These are phyloP conservation scores for Mesorhabditis sp. DNA, from an alignment of 2,888 invertebrate genomes.

Conservation along the genomic window DNA sequence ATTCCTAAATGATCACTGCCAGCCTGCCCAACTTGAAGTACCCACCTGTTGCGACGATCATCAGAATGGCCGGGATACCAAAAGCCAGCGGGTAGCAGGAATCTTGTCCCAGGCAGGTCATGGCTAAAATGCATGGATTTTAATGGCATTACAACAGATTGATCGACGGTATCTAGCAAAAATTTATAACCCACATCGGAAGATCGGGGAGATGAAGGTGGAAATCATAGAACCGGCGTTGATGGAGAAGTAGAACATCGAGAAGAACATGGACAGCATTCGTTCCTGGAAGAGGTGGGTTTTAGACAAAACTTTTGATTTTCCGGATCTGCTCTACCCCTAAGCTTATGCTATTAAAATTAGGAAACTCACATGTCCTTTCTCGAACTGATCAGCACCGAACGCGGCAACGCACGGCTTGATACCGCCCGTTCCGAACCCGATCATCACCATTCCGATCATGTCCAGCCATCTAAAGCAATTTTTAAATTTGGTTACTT, in stretches of 20 bases:
- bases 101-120: slow-evolving; percentile 60
- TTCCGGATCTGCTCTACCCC: too few relatives aligned
- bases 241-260: slow-evolving; percentile 88
- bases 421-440: slow-evolving; percentile 63
- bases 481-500: too few relatives aligned
- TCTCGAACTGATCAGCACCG: slow-evolving; percentile 63
- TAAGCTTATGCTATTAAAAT: too few relatives aligned
- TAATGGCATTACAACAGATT: not conserved
- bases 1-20: not conserved
- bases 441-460: slow-evolving; percentile 60
- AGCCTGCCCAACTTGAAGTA: not conserved
- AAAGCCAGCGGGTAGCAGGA: slow-evolving; percentile 82
- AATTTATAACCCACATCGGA: slow-evolving; percentile 66
- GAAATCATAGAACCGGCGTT: slow-evolving; percentile 84
- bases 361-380: slow-evolving; percentile 60
- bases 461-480: slow-evolving; percentile 46
- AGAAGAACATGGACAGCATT: slow-evolving; percentile 83
- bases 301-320: not conserved
- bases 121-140: too few relatives aligned
- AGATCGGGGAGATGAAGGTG: slow-evolving; percentile 80
- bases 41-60: slow-evolving; percentile 72
- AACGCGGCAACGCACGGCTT: slow-evolving; percentile 64
- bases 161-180: not conserved
- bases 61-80: slow-evolving; percentile 80
- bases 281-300: slow-evolving; percentile 63